These are phyloP conservation scores for Actinia tenebrosa DNA, from an alignment of 64 coral and sea anemone species.

Conservation along the genomic window DNA sequence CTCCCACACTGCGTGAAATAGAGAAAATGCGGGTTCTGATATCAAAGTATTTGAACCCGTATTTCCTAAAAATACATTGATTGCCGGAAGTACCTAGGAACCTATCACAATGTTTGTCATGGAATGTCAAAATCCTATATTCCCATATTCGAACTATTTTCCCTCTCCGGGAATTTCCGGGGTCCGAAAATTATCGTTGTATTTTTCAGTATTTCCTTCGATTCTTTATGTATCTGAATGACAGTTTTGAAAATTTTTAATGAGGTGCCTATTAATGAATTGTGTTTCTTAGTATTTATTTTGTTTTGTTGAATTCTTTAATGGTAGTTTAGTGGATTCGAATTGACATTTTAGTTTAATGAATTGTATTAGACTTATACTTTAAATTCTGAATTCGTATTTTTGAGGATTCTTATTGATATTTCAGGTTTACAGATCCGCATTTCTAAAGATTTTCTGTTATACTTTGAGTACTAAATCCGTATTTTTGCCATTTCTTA, in stretches of 20 bases:
- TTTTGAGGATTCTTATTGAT: not conserved
- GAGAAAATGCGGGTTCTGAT: too few relatives aligned
- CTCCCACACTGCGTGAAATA: too few relatives aligned
- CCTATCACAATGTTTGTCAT: not conserved
- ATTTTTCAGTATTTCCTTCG: slow-evolving; percentile 3
- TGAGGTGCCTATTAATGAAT: not conserved
- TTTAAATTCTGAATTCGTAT: too few relatives aligned
- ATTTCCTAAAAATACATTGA: too few relatives aligned
- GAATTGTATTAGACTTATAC: too few relatives aligned
- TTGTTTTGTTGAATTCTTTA: not conserved
- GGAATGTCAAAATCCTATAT: slow-evolving; percentile 8
- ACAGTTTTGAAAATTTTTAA: not conserved
- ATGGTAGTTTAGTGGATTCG: too few relatives aligned
- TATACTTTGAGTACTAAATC: not conserved
- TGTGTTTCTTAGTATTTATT: not conserved
- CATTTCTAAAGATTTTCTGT: not conserved
- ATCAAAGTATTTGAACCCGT: too few relatives aligned
- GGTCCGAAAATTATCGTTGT: not conserved
- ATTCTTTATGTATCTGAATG: not conserved
- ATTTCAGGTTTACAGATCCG: not conserved
- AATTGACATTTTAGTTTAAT: too few relatives aligned
- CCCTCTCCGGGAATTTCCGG: slow-evolving; percentile 1
- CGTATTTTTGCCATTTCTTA: not conserved
- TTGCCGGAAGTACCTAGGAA: not conserved
- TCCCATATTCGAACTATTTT: slow-evolving; percentile 5